Evolutionary conservation across 2,797 vertebrate genomes (phyloP).

Genomic region (Sebastes hopkinsi): DNA sequence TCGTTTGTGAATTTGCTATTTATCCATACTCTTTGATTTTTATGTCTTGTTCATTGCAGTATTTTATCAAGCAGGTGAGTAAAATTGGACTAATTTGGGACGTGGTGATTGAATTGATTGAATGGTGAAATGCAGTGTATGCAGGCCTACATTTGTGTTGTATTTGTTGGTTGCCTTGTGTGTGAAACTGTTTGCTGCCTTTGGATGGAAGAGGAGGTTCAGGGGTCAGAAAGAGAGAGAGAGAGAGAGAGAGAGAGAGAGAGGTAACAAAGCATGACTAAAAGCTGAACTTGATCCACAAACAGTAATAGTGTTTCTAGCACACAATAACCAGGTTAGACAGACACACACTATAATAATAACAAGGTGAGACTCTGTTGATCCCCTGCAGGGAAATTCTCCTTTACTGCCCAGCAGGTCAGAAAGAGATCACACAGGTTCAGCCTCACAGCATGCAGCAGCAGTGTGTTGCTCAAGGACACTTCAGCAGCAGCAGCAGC

Average conservation of each 20-base stretch:
- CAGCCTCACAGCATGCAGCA: background rate
- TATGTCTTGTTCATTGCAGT: background rate
- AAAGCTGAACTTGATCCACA: constrained; percentile 78
- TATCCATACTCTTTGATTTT: background rate
- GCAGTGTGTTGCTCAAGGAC: constrained; percentile 51
- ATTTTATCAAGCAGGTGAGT: background rate
- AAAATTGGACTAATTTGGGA: background rate
- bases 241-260: constrained; percentile 16
- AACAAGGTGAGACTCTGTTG: constrained; percentile 37
- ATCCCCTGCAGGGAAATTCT: constrained; percentile 31
- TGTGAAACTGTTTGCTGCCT: constrained; percentile 16
- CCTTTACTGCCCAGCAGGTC: constrained; percentile 22
- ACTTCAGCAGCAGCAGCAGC: constrained; percentile 32
- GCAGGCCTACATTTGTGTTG: background rate
- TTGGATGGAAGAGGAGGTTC: constrained; percentile 26
- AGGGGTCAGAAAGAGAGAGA: constrained; percentile 39
- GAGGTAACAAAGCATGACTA: constrained; percentile 75
- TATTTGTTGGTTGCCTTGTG: background rate
- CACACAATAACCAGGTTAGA: constrained; percentile 55
- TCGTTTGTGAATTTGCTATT: background rate
- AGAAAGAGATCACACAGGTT: background rate
- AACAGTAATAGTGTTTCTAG: constrained; percentile 33
- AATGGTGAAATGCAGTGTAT: background rate
- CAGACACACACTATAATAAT: constrained; percentile 14
- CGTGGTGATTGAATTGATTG: background rate